A percentile compares a stretch with the other conserved stretches of the same genome.
Conservation (phyloP, 2,888 invertebrate genomes). For the Acronicta leporina region DNA sequence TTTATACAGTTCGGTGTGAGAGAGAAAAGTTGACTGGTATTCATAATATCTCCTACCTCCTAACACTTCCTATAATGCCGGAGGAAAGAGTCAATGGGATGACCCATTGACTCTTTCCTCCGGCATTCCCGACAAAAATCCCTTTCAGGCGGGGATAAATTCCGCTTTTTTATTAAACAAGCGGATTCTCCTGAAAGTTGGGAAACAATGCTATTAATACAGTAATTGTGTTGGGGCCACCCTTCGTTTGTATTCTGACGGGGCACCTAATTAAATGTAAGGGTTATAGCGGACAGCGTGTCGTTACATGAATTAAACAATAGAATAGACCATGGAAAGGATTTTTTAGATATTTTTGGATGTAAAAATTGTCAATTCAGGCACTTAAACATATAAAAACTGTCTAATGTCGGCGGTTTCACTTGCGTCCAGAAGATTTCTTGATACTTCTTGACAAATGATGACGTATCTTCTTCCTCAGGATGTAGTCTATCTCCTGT, state of each 20-base stretch:
- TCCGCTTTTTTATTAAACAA: slow-evolving; percentile 17
- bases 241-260: slow-evolving; percentile 50
- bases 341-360: slow-evolving; percentile 15
- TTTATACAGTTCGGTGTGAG: background rate
- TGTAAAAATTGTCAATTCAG: background rate
- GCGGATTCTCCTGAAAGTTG: slow-evolving; percentile 14
- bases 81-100: too few species aligned
- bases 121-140: background rate
- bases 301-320: slow-evolving; percentile 39
- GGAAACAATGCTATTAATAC: slow-evolving; percentile 53
- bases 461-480: too few species aligned
- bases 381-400: too few species aligned
- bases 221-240: slow-evolving; percentile 42
- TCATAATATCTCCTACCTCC: background rate
- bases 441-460: too few species aligned
- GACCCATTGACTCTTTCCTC: background rate
- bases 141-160: slow-evolving; percentile 6
- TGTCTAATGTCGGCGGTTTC: too few species aligned
- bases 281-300: slow-evolving; percentile 30
- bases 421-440: too few species aligned
- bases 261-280: slow-evolving; percentile 56
- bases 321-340: background rate
- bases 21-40: background rate
- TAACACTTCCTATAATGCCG: too few species aligned
- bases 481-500: too few species aligned